Evolutionary conservation across 2,888 invertebrate genomes (phyloP).

Genomic region (Plebejus argus): DNA sequence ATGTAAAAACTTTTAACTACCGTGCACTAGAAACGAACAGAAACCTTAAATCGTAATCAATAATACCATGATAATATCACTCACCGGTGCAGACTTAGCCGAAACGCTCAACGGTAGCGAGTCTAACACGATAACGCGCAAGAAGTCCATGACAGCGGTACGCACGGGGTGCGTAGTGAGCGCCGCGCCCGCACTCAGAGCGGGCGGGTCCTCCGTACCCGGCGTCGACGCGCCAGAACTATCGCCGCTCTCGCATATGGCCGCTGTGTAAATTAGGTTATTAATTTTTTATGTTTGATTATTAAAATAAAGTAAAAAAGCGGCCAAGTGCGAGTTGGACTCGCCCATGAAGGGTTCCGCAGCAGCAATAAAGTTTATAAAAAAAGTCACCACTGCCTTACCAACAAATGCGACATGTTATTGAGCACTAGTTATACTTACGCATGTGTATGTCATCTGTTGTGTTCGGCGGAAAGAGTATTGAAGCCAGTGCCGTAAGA

Average conservation of each 20-base stretch:
- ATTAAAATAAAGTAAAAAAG: background rate
- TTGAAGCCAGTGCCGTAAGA: conserved; percentile 90
- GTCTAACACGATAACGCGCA: conserved; percentile 96
- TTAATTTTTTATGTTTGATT: background rate
- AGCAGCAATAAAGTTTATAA: too few relatives aligned
- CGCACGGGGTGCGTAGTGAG: conserved; percentile 90
- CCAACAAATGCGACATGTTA: too few relatives aligned
- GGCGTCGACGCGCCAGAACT: conserved; percentile 92
- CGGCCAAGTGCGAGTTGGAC: too few relatives aligned
- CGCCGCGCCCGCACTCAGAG: conserved; percentile 67
- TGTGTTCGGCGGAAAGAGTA: conserved; percentile 87
- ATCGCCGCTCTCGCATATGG: conserved; percentile 83
- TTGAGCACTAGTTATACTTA: conserved; percentile 50
- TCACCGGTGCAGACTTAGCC: conserved; percentile 87
- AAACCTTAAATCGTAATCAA: too few relatives aligned
- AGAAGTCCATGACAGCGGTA: conserved; percentile 96
- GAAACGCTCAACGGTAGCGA: conserved; percentile 92
- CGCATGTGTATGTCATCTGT: conserved; percentile 72
- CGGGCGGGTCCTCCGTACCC: conserved; percentile 80
- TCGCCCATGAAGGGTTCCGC: too few relatives aligned
- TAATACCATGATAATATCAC: conserved; percentile 36
- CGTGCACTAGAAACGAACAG: too few relatives aligned
- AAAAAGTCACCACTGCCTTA: too few relatives aligned
- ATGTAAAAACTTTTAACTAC: background rate
- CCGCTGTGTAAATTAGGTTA: conserved; percentile 45